Conservation (phyloP, 1,140 invertebrate genomes). For the Drosophila quadrilineata region DNA sequence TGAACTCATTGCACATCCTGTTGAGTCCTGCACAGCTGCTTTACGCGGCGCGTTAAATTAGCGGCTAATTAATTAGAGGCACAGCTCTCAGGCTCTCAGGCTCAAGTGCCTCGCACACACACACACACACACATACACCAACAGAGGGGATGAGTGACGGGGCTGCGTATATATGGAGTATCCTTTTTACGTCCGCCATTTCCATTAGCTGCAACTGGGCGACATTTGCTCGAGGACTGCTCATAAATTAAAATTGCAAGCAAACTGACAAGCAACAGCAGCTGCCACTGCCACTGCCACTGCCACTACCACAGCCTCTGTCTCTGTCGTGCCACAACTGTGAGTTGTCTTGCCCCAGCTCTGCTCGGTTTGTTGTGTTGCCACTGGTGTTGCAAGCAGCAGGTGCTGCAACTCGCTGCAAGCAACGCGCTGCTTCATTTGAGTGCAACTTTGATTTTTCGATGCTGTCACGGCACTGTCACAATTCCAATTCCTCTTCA, state of each 20-base stretch:
- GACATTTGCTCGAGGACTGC: conserved; percentile 32
- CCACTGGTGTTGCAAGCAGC: no score
- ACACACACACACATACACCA: no score
- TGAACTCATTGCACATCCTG: conserved; percentile 12
- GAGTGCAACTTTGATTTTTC: conserved; percentile 33
- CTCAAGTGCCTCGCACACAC: no score
- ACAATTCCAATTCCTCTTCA: conserved; percentile 47
- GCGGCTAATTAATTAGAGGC: conserved; percentile 71
- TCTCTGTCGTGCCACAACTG: not conserved
- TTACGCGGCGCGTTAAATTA: conserved; percentile 62
- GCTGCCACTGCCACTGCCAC: not conserved
- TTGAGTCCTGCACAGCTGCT: conserved; percentile 46
- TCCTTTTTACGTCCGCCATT: no score
- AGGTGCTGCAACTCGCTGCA: conserved; percentile 7
- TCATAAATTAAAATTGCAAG: conserved; percentile 40
- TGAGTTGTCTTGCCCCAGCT: no score
- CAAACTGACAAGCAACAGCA: conserved; percentile 8
- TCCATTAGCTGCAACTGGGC: not conserved
- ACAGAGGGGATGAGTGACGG: no score
- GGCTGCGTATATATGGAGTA: no score
- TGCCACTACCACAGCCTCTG: not conserved
- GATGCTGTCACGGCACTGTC: conserved; percentile 26
- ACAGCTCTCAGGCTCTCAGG: conserved; percentile 22
- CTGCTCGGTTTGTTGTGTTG: no score
- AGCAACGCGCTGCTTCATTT: conserved; percentile 12